Base-by-base conservation (phyloP, 2,113 vertebrate species). In the Melanotaenia duboulayi region DNA sequence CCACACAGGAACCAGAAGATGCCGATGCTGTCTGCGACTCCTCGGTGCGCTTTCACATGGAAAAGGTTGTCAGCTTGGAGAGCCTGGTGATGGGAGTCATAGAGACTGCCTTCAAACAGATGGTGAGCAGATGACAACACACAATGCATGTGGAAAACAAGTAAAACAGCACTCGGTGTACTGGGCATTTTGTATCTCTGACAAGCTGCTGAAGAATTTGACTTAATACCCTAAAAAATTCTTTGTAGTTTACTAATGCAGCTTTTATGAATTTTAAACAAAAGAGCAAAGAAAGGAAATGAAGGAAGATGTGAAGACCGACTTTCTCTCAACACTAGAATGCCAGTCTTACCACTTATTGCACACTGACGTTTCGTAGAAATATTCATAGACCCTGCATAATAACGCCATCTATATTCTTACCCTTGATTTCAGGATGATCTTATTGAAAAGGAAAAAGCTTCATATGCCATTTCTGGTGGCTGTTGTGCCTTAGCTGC, bases 401-500 rank as follows among this genome's bases (percentile, higher is more conserved):
- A 13, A 62, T 48, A 16, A 62, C n/a, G 11, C 24, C 46, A 28
- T 0, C 4, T 20, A 28, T 48, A 0, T 17, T 22, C 0, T 76
- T 25, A 3, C 28, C 6, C 28, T 80, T 25, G 80, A 39, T 81
- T 89, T 44, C 91, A 99, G 98, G 98, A 99, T 1, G 93, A 96
- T 23, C 92, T 97, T 59, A 97, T 99, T 20, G 95, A 97, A 78
- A 95, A 75, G 82, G 97, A 99, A 66, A 94, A 95, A 65, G 79
- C 13, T 0, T 93, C 95, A 3, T 96, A 95, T 65, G 94, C 80
- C 69, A 95, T 96, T 40, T 90, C 96, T 0, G 98, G 98, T 48
- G 98, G 97, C 23, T 99, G 98, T 91, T 99, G 97, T 48, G 96
- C 97, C 24, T 93, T 99, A 90, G 94, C 95, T 70, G 96, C 94